Percentiles rank a stretch among this genome's conserved stretches.
Conservation (phyloP, 2,113 vertebrate species). For the Passer domesticus region DNA sequence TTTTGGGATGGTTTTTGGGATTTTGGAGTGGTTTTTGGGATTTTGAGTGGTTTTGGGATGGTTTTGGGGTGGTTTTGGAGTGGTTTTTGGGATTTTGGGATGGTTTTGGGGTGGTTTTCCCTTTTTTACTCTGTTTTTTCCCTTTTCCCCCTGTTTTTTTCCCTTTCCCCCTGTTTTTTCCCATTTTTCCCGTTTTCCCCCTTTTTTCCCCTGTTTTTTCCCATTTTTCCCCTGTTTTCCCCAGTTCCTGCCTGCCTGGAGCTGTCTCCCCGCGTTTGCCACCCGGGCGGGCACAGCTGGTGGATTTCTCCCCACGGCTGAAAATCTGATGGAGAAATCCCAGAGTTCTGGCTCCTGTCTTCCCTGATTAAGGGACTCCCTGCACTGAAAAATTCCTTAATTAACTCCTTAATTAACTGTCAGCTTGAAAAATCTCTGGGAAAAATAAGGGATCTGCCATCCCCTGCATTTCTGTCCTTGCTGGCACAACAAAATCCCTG, state of each 20-base stretch:
- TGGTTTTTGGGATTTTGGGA: too few relatives aligned
- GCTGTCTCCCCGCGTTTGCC: background rate
- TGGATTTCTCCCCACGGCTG: conserved; percentile 1
- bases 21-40: too few relatives aligned
- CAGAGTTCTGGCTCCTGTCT: conserved; percentile 2
- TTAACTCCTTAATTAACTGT: conserved; percentile 43
- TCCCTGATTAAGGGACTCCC: background rate
- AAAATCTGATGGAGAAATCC: background rate
- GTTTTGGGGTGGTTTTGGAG: too few relatives aligned
- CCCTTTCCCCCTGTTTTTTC: too few relatives aligned
- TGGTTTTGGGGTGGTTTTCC: too few relatives aligned
- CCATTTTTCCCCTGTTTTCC: background rate
- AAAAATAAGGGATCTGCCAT: background rate
- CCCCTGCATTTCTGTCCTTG: rapidly evolving
- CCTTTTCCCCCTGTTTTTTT: too few relatives aligned
- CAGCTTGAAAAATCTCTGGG: background rate
- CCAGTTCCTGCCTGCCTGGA: background rate
- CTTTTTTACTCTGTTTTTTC: too few relatives aligned
- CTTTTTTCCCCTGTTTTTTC: too few relatives aligned
- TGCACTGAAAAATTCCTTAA: background rate
- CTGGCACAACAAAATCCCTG: rapidly evolving
- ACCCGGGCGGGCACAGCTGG: background rate
- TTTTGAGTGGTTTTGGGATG: too few relatives aligned
- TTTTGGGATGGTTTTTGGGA: too few relatives aligned
- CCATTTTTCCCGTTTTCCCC: too few relatives aligned